phyloP scores from a whole-genome alignment of 2,113 vertebrate genomes.

The Smithornis capensis region DNA sequence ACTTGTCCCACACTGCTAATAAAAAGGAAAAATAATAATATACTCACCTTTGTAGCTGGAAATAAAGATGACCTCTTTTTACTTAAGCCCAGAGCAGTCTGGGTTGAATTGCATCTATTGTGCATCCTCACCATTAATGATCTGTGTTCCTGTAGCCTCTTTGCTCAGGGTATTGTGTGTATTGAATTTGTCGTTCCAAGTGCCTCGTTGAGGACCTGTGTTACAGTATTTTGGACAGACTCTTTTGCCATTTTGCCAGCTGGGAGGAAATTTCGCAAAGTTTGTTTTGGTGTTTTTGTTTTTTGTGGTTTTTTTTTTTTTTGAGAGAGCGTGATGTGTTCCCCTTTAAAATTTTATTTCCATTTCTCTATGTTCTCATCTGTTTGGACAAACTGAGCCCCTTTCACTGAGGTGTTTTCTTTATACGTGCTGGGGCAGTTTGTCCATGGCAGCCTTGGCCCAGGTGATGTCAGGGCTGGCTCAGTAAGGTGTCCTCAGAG shows the following conservation, averaged over 20 bases:
- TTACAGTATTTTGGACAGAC: not conserved
- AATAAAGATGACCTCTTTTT: not conserved
- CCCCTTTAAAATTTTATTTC: not conserved
- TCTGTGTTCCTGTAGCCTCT: not conserved
- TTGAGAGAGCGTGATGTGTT: rapidly evolving
- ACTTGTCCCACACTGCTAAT: not conserved
- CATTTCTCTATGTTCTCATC: not conserved
- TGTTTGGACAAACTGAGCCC: rapidly evolving
- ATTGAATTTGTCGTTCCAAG: not conserved
- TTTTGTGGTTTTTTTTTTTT: not conserved
- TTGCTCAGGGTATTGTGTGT: not conserved
- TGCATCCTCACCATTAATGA: not conserved
- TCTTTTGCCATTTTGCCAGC: not conserved
- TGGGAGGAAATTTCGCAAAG: not conserved
- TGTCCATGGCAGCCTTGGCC: not conserved
- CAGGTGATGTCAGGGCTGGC: not conserved
- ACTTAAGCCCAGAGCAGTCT: rapidly evolving
- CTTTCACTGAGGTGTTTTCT: rapidly evolving
- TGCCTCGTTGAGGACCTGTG: not conserved
- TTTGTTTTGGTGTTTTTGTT: not conserved
- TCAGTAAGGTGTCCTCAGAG: not conserved
- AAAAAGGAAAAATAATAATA: not conserved
- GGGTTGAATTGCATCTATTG: not conserved
- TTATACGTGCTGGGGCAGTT: not conserved
- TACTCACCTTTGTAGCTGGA: not conserved